Percentiles rank a stretch among this genome's conserved stretches.
These are phyloP conservation scores for Tetramorium parvispinum DNA, from an alignment of 1,140 invertebrate species.

Conservation along the genomic window DNA sequence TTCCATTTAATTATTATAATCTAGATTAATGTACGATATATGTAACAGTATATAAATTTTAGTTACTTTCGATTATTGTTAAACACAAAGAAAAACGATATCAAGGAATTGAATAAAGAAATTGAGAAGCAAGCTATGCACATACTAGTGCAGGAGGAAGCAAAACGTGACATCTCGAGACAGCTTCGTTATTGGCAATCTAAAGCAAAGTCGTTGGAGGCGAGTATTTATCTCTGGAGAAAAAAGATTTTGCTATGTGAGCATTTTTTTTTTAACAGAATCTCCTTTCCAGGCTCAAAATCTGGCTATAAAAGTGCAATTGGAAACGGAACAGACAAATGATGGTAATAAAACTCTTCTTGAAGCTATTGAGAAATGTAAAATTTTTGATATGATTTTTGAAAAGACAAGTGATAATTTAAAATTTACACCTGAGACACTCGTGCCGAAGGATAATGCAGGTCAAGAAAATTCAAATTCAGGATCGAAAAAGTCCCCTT, in stretches of 20 bases:
- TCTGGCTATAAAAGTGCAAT: slow-evolving; percentile 55
- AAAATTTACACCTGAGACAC: neutral
- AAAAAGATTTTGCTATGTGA: neutral
- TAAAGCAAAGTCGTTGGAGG: slow-evolving; percentile 72
- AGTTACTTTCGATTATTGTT: slow-evolving; percentile 78
- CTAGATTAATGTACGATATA: neutral
- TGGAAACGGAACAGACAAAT: slow-evolving; percentile 50
- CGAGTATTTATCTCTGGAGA: slow-evolving; percentile 40
- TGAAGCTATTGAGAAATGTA: neutral
- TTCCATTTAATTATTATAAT: neutral
- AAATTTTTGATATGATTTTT: neutral
- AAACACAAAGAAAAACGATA: slow-evolving; percentile 75
- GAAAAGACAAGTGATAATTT: neutral
- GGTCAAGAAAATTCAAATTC: neutral
- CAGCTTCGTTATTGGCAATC: slow-evolving; percentile 76
- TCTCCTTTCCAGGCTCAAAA: slow-evolving; percentile 52
- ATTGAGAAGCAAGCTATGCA: slow-evolving; percentile 77
- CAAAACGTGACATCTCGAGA: slow-evolving; percentile 69
- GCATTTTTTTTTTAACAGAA: neutral
- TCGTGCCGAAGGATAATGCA: neutral
- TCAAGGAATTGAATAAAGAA: slow-evolving; percentile 74
- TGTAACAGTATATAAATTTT: slow-evolving; percentile 45
- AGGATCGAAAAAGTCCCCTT: neutral
- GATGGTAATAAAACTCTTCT: neutral
- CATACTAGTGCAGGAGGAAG: slow-evolving; percentile 75